Percentiles rank a stretch among this genome's conserved stretches.
Conservation (phyloP, 2,797 vertebrate genomes). For the Xerus rutilus region DNA sequence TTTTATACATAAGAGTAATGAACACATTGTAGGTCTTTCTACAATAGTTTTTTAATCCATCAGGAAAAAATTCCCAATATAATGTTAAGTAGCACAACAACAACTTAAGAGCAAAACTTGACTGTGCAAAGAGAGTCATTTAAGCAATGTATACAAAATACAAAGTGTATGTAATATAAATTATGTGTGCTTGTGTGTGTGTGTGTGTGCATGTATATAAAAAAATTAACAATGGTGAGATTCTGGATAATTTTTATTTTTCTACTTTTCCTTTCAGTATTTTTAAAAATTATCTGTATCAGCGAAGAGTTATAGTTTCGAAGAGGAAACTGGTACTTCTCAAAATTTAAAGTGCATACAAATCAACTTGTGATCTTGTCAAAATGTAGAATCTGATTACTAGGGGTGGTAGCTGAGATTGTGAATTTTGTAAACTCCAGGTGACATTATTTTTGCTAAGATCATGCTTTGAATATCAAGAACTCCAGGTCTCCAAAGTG, state of each 20-base stretch:
- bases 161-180: background rate
- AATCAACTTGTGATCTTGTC: conserved; percentile 25
- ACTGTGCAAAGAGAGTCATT: background rate
- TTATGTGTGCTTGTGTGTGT: background rate
- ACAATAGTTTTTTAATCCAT: conserved; percentile 7
- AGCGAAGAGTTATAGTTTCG: background rate
- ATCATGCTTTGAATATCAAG: background rate
- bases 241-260: background rate
- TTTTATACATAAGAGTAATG: background rate
- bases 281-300: background rate
- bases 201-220: background rate
- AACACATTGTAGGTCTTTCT: background rate
- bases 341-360: background rate
- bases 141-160: background rate
- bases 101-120: background rate
- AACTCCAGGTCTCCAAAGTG: background rate
- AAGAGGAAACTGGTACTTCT: background rate
- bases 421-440: background rate
- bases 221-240: conserved; percentile 24
- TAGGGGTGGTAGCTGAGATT: background rate
- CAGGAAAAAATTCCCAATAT: background rate
- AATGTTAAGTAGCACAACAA: background rate
- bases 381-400: conserved; percentile 50
- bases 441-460: background rate
- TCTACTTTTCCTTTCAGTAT: background rate